Evolutionary conservation across 2,113 vertebrate species (phyloP).

Genomic region (Strix uralensis): DNA sequence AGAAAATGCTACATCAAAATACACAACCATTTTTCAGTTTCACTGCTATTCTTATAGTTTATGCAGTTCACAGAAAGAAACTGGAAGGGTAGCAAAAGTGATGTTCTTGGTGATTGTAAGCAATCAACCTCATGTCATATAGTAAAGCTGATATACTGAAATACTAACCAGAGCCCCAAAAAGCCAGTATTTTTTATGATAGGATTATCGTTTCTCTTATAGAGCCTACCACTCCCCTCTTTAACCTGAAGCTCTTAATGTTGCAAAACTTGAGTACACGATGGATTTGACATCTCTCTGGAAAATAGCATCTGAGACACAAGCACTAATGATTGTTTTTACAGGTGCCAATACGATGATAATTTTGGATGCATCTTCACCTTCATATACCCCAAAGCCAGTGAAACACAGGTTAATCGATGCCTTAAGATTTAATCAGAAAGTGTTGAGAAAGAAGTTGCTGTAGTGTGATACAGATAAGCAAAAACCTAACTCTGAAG

Average conservation of each 20-base stretch:
- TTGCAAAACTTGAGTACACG: background rate
- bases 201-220: background rate
- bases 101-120: background rate
- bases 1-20: background rate
- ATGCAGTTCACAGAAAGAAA: background rate
- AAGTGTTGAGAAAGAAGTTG: background rate
- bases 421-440: conserved; percentile 15
- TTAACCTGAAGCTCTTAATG: background rate
- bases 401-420: background rate
- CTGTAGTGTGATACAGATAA: background rate
- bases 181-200: background rate
- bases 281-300: background rate
- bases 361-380: background rate
- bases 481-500: background rate
- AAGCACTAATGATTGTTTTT: background rate
- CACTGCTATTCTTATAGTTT: background rate
- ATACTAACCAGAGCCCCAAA: background rate
- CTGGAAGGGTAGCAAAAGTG: background rate
- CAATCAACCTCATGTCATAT: background rate
- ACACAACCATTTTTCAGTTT: background rate
- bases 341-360: background rate
- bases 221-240: background rate
- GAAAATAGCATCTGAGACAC: background rate
- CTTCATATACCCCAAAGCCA: background rate
- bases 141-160: background rate